A percentile compares a stretch with the other conserved stretches of the same genome.
Evolutionary conservation across 1,140 invertebrate genomes (phyloP).

Genomic region (Cotesia glomerata): DNA sequence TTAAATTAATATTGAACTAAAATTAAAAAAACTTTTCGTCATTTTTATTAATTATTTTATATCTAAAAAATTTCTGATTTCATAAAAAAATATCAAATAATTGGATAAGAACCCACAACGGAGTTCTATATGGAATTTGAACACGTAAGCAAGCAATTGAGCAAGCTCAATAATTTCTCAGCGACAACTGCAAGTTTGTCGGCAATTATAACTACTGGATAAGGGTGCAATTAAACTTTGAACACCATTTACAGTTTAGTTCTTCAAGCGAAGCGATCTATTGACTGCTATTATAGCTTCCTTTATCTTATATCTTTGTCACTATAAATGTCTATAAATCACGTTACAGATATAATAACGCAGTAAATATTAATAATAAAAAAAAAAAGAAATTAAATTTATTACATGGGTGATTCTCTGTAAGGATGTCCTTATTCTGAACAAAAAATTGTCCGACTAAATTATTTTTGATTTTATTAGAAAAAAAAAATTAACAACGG

Average conservation of each 20-base stretch:
- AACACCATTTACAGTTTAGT: slow-evolving; percentile 32
- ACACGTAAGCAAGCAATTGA: slow-evolving; percentile 23
- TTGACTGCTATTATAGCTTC: slow-evolving; percentile 1
- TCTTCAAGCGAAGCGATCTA: slow-evolving; percentile 12
- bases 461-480: too few relatives aligned
- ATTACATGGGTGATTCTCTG: too few relatives aligned
- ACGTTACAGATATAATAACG: too few relatives aligned
- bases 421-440: too few relatives aligned
- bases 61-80: too few relatives aligned
- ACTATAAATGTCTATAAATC: too few relatives aligned
- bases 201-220: slow-evolving; percentile 44
- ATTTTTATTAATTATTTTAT: not conserved
- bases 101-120: slow-evolving; percentile 5
- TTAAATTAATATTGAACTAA: too few relatives aligned
- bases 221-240: slow-evolving; percentile 53
- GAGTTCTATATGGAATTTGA: not conserved
- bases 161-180: slow-evolving; percentile 32
- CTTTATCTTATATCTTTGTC: not conserved
- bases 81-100: not conserved
- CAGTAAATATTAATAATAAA: too few relatives aligned
- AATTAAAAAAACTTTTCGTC: too few relatives aligned
- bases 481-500: too few relatives aligned
- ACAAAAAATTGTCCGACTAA: too few relatives aligned
- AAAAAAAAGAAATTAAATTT: too few relatives aligned
- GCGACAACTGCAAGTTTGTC: slow-evolving; percentile 39